A percentile compares a stretch with the other conserved stretches of the same genome.
Evolutionary conservation across 2,113 vertebrate species (phyloP).

Genomic region (Circaetus gallicus): DNA sequence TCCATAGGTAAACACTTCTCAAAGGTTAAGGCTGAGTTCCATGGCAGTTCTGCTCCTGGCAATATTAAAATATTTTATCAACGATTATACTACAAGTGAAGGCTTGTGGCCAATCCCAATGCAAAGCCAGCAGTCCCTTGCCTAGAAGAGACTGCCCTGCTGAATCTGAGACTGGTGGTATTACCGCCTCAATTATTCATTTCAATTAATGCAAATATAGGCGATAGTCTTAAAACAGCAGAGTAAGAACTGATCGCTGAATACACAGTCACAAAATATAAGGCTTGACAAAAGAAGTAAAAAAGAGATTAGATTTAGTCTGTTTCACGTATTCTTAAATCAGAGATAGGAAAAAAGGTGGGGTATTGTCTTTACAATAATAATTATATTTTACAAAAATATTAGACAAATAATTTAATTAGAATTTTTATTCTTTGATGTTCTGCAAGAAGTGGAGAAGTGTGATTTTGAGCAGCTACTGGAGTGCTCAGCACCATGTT

Average conservation of each 20-base stretch:
- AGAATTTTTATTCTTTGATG: background rate
- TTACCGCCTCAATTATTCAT: conserved; percentile 56
- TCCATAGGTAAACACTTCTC: conserved; percentile 57
- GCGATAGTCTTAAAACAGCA: conserved; percentile 25
- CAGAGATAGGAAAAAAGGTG: background rate
- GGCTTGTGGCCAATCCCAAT: conserved; percentile 51
- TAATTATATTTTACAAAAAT: background rate
- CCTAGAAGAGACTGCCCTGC: conserved; percentile 18
- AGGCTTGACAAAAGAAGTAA: conserved; percentile 26
- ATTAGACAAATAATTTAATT: background rate
- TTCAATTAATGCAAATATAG: conserved; percentile 63
- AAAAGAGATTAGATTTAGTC: conserved; percentile 9
- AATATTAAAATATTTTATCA: conserved; percentile 61
- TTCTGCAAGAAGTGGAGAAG: background rate
- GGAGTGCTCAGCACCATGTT: background rate
- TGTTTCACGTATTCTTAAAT: background rate
- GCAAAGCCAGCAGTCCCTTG: conserved; percentile 25
- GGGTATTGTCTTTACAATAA: background rate
- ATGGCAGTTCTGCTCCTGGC: conserved; percentile 15
- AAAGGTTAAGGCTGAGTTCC: conserved; percentile 59
- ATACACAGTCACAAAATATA: conserved; percentile 35
- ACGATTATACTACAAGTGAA: conserved; percentile 57
- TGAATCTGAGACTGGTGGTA: background rate
- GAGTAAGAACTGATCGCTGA: conserved; percentile 40
- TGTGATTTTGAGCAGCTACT: background rate